Evolutionary conservation across 2,113 vertebrate species (phyloP).

Genomic region (Ascaphus truei): DNA sequence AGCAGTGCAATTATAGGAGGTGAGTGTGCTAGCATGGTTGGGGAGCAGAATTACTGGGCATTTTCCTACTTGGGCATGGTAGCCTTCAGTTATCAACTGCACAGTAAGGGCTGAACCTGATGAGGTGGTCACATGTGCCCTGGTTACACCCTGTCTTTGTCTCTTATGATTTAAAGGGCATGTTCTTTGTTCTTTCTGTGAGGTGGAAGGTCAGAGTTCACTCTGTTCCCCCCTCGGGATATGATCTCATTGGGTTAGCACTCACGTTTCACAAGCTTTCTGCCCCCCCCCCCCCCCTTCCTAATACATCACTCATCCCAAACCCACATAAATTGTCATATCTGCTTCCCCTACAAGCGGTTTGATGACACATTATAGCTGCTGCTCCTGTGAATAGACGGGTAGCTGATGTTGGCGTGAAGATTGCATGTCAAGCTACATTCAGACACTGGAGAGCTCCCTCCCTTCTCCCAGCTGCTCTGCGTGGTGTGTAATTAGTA

Average conservation of each 20-base stretch:
- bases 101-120: no score
- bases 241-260: not conserved
- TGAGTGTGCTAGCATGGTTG: no score
- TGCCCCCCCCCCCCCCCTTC: not conserved
- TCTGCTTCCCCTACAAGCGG: slow-evolving; percentile 3
- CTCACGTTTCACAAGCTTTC: slow-evolving; percentile 2
- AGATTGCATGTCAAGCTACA: not conserved
- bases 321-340: not conserved
- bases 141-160: no score
- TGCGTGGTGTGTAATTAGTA: slow-evolving; percentile 24
- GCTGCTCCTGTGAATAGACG: not conserved
- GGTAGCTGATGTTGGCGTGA: no score
- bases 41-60: no score
- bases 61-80: no score
- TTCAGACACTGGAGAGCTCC: not conserved
- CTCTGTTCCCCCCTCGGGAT: not conserved
- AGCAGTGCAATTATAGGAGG: no score
- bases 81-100: no score
- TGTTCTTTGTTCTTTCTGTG: not conserved
- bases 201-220: not conserved
- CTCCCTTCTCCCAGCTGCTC: slow-evolving; percentile 20
- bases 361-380: slow-evolving; percentile 15
- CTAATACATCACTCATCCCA: not conserved
- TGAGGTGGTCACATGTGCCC: no score
- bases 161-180: no score